Percentiles rank a stretch among this genome's conserved stretches.
These are phyloP conservation scores for Oncorhynchus gorbuscha DNA, from an alignment of 2,113 vertebrate species.

Conservation along the genomic window DNA sequence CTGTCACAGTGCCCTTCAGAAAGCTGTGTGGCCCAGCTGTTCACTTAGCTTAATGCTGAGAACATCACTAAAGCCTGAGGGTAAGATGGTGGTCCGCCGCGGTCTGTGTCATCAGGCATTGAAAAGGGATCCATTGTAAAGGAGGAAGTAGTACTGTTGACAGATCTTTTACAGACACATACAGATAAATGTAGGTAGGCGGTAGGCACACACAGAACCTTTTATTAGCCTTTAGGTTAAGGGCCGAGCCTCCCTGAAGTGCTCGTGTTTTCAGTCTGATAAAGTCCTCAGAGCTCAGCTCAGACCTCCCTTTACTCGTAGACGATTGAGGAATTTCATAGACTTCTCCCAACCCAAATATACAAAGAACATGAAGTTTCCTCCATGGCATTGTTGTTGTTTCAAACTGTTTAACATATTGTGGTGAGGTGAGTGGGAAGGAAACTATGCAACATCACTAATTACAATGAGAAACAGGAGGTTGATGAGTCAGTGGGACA, in stretches of 20 bases:
- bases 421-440: constrained; percentile 16
- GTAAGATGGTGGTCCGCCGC: background rate
- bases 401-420: constrained; percentile 27
- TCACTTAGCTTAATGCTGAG: constrained; percentile 17
- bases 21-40: constrained; percentile 52
- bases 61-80: constrained; percentile 13
- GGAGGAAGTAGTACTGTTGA: background rate
- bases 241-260: background rate
- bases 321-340: background rate
- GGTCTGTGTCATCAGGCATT: background rate
- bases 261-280: background rate
- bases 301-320: background rate
- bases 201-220: background rate
- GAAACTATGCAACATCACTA: constrained; percentile 21
- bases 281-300: background rate
- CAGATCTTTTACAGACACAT: background rate
- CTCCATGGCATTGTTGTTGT: constrained; percentile 12
- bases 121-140: background rate
- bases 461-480: constrained; percentile 32
- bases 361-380: background rate
- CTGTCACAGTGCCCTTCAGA: constrained; percentile 27
- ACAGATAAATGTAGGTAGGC: background rate
- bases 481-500: constrained; percentile 24
- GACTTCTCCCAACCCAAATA: background rate
- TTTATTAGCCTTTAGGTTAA: background rate